A percentile compares a stretch with the other conserved stretches of the same genome.
These are phyloP conservation scores for Sitta carolinensis DNA, from an alignment of 2,797 vertebrate species.

Conservation along the genomic window DNA sequence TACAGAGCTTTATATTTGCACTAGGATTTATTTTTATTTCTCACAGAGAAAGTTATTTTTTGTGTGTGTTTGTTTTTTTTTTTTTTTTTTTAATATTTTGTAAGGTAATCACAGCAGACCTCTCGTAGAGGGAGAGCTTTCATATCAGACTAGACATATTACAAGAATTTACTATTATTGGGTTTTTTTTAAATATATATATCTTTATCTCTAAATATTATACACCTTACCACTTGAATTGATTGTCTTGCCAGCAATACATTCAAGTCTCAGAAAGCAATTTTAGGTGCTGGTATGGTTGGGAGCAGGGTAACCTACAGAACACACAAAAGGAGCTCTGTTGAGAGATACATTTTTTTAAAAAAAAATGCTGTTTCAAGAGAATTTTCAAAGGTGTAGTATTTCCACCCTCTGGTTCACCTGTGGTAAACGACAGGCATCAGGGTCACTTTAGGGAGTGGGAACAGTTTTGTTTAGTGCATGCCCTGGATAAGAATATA, in stretches of 20 bases:
- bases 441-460: neutral
- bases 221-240: conserved; percentile 77
- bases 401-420: conserved; percentile 66
- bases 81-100: conserved; percentile 78
- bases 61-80: conserved; percentile 59
- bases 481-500: neutral
- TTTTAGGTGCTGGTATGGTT: conserved; percentile 76
- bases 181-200: conserved; percentile 69
- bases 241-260: conserved; percentile 83
- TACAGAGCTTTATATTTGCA: conserved; percentile 90
- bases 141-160: conserved; percentile 77
- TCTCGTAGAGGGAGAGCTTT: conserved; percentile 73
- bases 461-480: neutral
- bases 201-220: conserved; percentile 70
- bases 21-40: conserved; percentile 88
- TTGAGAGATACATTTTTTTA: neutral
- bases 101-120: conserved; percentile 74
- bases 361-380: neutral
- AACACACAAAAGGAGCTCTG: conserved; percentile 53
- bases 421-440: neutral
- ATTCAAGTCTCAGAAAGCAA: conserved; percentile 72
- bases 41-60: conserved; percentile 84
- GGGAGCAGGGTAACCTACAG: conserved; percentile 71
- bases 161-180: conserved; percentile 77
- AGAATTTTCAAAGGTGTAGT: conserved; percentile 66